Conservation (phyloP, 2,113 vertebrate genomes). For the Pachycephala philippinensis region DNA sequence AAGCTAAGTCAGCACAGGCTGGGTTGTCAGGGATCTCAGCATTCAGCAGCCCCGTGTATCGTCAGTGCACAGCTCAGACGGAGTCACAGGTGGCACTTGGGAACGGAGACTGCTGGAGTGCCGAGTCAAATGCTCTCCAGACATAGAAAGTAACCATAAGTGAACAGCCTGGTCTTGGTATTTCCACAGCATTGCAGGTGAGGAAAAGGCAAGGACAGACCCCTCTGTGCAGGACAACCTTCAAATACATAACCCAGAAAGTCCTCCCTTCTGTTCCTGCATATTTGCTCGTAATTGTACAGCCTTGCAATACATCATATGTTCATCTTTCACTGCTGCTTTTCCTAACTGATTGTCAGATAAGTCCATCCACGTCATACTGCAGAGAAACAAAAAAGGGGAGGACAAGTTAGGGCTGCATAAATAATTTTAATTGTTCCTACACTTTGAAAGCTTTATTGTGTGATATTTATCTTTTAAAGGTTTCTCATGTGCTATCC, state of each 20-base stretch:
- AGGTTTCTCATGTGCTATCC: background rate
- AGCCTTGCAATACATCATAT: background rate
- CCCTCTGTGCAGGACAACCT: background rate
- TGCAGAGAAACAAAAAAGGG: background rate
- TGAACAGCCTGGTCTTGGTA: background rate
- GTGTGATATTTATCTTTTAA: background rate
- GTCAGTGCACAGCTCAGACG: background rate
- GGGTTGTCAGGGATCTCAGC: background rate
- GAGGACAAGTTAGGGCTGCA: background rate
- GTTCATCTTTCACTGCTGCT: background rate
- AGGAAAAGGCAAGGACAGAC: background rate
- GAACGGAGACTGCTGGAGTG: background rate
- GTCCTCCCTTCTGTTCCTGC: background rate
- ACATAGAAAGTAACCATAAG: background rate
- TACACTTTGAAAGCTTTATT: background rate
- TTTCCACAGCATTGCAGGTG: background rate
- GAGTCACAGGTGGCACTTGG: background rate
- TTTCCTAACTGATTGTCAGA: background rate
- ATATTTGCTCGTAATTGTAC: background rate
- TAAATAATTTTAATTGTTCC: background rate
- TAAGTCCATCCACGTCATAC: background rate
- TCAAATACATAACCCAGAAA: background rate
- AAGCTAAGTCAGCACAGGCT: background rate
- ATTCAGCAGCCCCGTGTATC: fast-evolving
- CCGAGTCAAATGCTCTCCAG: background rate